Percentiles rank a stretch among this genome's conserved stretches.
Conservation (phyloP, 2,888 invertebrate genomes). For the Eurois occulta region DNA sequence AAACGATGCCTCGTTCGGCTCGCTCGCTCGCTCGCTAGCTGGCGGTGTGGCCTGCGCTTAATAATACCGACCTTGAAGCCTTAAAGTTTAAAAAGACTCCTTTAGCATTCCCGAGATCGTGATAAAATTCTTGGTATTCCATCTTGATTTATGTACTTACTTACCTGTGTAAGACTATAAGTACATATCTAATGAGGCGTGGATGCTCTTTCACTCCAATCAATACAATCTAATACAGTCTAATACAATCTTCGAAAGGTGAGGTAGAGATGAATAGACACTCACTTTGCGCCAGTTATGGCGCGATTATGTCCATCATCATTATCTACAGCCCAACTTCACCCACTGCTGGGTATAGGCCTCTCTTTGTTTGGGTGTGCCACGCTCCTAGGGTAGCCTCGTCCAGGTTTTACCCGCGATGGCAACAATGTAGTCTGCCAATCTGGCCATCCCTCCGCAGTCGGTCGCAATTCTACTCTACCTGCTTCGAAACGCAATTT, state of each 20-base stretch:
- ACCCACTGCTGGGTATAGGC: background rate
- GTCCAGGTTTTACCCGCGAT: background rate
- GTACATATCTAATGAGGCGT: slow-evolving; percentile 39
- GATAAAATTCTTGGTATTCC: slow-evolving; percentile 8
- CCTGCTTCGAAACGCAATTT: background rate
- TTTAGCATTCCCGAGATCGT: background rate
- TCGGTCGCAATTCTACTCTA: background rate
- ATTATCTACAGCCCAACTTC: background rate
- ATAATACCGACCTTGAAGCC: background rate
- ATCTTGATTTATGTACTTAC: slow-evolving; percentile 17
- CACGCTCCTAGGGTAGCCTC: background rate
- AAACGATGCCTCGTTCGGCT: too few relatives aligned
- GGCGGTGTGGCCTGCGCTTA: too few relatives aligned
- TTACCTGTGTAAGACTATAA: background rate
- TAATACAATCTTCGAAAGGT: too few relatives aligned
- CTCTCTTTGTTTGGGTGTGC: background rate
- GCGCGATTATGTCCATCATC: background rate
- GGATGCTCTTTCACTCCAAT: slow-evolving; percentile 20
- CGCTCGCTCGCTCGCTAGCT: too few relatives aligned
- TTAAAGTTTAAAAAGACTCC: background rate
- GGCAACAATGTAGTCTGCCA: too few relatives aligned
- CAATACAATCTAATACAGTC: too few relatives aligned
- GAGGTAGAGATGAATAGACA: too few relatives aligned
- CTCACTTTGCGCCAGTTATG: background rate
- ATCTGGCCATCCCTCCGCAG: background rate